Evolutionary conservation across 1,140 invertebrate species (phyloP).

Genomic region (Scaptodrosophila lebanonensis): DNA sequence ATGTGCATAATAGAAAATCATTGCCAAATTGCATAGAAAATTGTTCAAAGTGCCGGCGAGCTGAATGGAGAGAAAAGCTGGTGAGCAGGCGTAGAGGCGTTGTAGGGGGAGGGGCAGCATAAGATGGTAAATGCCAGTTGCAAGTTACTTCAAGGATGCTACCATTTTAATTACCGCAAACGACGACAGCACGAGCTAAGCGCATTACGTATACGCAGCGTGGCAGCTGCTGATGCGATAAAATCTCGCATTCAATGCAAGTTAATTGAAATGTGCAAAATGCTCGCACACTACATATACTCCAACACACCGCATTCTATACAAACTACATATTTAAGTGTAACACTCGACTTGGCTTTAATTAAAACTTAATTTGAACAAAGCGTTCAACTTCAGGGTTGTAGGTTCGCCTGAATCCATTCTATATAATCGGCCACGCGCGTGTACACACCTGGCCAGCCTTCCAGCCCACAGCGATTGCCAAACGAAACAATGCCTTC

Average conservation of each 20-base stretch:
- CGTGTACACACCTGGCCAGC: slow-evolving; percentile 89
- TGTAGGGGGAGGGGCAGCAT: too few species aligned
- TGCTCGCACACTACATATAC: slow-evolving; percentile 3
- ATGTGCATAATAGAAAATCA: slow-evolving; percentile 68
- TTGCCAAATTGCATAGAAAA: slow-evolving; percentile 74
- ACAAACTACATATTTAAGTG: too few species aligned
- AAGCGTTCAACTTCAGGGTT: slow-evolving; percentile 39
- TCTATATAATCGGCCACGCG: slow-evolving; percentile 82
- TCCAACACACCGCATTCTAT: neutral
- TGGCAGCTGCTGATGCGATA: slow-evolving; percentile 58
- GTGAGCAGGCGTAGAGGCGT: too few species aligned
- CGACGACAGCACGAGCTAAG: slow-evolving; percentile 47
- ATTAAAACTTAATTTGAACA: slow-evolving; percentile 62
- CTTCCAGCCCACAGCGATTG: slow-evolving; percentile 82
- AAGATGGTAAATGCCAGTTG: too few species aligned
- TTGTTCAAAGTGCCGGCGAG: slow-evolving; percentile 45
- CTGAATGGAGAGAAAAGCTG: too few species aligned
- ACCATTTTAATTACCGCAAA: slow-evolving; percentile 71
- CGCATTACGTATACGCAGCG: slow-evolving; percentile 66
- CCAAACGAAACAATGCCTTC: slow-evolving; percentile 88
- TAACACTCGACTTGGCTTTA: slow-evolving; percentile 42
- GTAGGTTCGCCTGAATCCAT: slow-evolving; percentile 84
- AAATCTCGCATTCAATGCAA: slow-evolving; percentile 65
- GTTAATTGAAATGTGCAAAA: slow-evolving; percentile 62
- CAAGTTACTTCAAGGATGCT: slow-evolving; percentile 9